Percentiles rank a stretch among this genome's conserved stretches.
phyloP scores from a whole-genome alignment of 2,113 vertebrate species.

The Lutjanus erythropterus region DNA sequence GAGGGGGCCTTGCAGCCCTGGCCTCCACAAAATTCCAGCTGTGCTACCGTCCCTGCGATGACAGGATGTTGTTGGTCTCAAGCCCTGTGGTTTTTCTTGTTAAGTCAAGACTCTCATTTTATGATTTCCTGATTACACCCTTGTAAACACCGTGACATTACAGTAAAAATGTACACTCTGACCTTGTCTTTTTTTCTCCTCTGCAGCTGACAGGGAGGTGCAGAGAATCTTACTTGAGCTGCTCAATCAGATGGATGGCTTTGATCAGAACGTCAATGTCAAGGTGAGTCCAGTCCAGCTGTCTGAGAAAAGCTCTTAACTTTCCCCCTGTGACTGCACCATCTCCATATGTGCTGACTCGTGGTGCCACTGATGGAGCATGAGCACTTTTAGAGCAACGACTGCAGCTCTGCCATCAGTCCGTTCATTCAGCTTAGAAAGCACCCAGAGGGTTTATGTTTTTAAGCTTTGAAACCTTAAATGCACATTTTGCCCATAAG shows the following conservation, averaged over 20 bases:
- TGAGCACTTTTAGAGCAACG: neutral
- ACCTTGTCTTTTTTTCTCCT: neutral
- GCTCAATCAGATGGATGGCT: constrained; percentile 97
- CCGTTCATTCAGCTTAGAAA: neutral
- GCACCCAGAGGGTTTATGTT: neutral
- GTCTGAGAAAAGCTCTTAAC: constrained; percentile 8
- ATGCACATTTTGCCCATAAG: neutral
- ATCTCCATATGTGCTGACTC: neutral
- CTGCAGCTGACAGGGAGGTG: constrained; percentile 92
- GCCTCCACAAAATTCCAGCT: too few relatives aligned
- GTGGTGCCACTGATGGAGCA: neutral
- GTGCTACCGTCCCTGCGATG: too few relatives aligned
- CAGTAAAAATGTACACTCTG: neutral
- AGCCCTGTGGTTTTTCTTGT: neutral
- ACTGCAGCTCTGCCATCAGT: neutral
- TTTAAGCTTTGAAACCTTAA: neutral
- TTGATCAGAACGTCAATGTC: constrained; percentile 96
- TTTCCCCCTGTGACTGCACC: constrained; percentile 15
- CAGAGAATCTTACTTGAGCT: constrained; percentile 95
- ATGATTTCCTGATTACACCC: neutral
- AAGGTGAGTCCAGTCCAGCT: constrained; percentile 84
- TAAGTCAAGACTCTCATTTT: neutral
- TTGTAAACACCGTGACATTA: neutral
- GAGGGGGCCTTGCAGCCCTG: too few relatives aligned
- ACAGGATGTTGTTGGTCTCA: too few relatives aligned